phyloP scores from a whole-genome alignment of 2,113 vertebrate species.

The Stegastes partitus region DNA sequence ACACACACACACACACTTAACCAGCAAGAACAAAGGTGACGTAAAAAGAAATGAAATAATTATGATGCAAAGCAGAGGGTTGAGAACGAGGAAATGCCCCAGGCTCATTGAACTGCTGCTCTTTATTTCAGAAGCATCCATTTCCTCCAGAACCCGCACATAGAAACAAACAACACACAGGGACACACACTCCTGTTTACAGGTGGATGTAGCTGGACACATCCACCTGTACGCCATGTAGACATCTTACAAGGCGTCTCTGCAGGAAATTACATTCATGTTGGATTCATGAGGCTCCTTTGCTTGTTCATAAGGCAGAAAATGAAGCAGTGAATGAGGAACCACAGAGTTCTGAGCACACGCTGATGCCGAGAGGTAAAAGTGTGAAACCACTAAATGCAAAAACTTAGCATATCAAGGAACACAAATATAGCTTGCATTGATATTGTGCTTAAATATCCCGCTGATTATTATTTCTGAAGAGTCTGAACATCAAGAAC shows the following conservation, averaged over 20 bases:
- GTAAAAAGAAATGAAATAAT: conserved; percentile 41
- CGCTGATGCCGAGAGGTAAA: background rate
- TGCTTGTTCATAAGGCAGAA: conserved; percentile 23
- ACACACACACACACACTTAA: background rate
- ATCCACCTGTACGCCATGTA: background rate
- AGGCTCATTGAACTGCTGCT: conserved; percentile 9
- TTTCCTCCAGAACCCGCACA: conserved; percentile 20
- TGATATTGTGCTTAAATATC: background rate
- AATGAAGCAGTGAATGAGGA: conserved; percentile 9
- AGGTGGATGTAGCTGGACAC: background rate
- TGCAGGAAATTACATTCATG: conserved; percentile 30
- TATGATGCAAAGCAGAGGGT: conserved; percentile 40
- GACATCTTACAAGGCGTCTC: background rate
- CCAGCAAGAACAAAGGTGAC: conserved; percentile 6
- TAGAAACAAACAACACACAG: background rate
- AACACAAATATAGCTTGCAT: background rate
- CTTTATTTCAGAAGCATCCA: conserved; percentile 19
- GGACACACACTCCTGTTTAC: background rate
- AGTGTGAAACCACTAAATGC: background rate
- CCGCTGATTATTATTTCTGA: background rate
- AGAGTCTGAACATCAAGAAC: background rate
- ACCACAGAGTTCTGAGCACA: background rate
- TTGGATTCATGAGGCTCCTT: conserved; percentile 5
- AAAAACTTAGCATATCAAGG: background rate
- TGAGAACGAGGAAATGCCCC: conserved; percentile 6